Conservation (phyloP, 2,888 invertebrate genomes). For the Sthenelais limicola region DNA sequence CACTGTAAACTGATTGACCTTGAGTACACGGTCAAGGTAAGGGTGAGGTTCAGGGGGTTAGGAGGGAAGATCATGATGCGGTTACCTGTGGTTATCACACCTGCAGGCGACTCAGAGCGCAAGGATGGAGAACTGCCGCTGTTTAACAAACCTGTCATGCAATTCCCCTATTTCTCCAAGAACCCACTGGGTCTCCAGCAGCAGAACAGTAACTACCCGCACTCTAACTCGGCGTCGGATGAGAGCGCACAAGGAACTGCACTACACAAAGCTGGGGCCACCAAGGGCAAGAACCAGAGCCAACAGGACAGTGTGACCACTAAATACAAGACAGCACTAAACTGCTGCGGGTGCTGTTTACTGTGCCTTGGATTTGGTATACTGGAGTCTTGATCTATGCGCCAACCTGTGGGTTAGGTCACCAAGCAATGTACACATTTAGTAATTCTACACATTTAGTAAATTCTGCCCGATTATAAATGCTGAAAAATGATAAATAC, state of each 20-base stretch:
- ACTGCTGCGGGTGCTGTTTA: conserved; percentile 41
- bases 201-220: background rate
- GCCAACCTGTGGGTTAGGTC: no score
- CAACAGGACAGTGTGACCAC: conserved; percentile 35
- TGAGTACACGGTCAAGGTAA: conserved; percentile 57
- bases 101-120: conserved; percentile 37
- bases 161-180: conserved; percentile 62
- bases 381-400: conserved; percentile 20
- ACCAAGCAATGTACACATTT: no score
- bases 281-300: background rate
- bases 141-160: conserved; percentile 58
- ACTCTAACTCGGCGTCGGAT: conserved; percentile 17
- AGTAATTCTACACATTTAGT: no score
- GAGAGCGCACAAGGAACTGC: background rate
- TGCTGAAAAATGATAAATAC: no score
- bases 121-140: conserved; percentile 52
- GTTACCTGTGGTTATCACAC: conserved; percentile 61
- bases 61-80: conserved; percentile 59
- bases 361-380: conserved; percentile 42
- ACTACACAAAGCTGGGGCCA: background rate
- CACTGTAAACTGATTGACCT: conserved; percentile 57
- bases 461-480: no score
- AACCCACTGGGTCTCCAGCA: conserved; percentile 3
- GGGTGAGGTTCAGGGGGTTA: conserved; percentile 57
- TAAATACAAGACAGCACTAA: conserved; percentile 39